phyloP scores from a whole-genome alignment of 1,140 invertebrate genomes.

The Limonius californicus region DNA sequence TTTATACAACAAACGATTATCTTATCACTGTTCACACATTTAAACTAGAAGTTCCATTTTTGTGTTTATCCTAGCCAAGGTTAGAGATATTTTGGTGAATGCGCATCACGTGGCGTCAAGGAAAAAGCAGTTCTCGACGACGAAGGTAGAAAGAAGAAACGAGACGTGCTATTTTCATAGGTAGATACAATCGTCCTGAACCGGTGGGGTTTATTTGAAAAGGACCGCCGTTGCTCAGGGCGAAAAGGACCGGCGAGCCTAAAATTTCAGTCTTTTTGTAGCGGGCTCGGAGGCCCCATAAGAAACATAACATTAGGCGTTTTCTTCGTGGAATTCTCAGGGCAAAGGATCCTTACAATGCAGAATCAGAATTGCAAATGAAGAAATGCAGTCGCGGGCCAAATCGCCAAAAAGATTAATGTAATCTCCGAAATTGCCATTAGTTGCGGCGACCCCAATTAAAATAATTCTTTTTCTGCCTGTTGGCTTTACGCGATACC shows the following conservation, averaged over 20 bases:
- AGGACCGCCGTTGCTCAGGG: not conserved
- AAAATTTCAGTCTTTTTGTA: not conserved
- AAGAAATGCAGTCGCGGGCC: not conserved
- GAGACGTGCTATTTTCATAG: not conserved
- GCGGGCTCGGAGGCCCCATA: not conserved
- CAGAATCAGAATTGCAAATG: constrained; percentile 11
- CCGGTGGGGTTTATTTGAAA: not conserved
- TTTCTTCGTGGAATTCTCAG: not conserved
- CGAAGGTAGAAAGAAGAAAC: too few species aligned
- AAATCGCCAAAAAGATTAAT: too few species aligned
- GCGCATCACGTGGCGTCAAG: not conserved
- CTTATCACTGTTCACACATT: not conserved
- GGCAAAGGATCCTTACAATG: not conserved
- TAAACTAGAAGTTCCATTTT: not conserved
- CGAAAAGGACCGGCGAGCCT: not conserved
- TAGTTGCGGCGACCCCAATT: too few species aligned
- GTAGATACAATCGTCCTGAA: not conserved
- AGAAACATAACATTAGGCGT: not conserved
- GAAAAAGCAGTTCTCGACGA: not conserved
- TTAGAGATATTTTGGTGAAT: not conserved
- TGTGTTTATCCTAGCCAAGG: not conserved
- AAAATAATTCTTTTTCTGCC: too few species aligned
- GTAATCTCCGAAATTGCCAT: too few species aligned
- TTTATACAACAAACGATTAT: not conserved
- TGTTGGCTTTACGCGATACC: too few species aligned